A percentile compares a stretch with the other conserved stretches of the same genome.
These are phyloP conservation scores for Anthophora plumipes DNA, from an alignment of 2,888 invertebrate genomes.

Conservation along the genomic window DNA sequence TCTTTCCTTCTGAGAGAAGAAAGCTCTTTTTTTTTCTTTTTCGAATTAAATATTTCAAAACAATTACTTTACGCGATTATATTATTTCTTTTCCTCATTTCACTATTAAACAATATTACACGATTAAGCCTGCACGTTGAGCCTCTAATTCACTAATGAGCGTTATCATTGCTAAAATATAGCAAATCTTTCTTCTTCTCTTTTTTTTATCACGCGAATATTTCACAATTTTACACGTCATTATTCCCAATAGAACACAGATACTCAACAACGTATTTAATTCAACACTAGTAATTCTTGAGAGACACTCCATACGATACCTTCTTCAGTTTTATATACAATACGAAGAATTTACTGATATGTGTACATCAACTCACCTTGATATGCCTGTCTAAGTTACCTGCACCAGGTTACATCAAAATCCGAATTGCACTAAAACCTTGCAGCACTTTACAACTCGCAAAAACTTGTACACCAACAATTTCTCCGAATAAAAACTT, in stretches of 20 bases:
- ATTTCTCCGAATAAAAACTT: constrained; percentile 70
- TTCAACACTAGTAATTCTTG: constrained; percentile 45
- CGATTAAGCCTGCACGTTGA: constrained; percentile 40
- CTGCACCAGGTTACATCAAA: constrained; percentile 74
- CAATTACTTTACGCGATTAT: constrained; percentile 32
- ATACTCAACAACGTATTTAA: constrained; percentile 60
- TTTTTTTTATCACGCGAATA: constrained; percentile 24
- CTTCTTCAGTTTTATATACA: constrained; percentile 55
- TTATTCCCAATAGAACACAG: constrained; percentile 62
- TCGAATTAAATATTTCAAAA: constrained; percentile 46
- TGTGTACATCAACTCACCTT: constrained; percentile 76
- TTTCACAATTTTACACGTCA: constrained; percentile 51
- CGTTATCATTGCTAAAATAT: constrained; percentile 50
- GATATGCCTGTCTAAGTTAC: constrained; percentile 71
- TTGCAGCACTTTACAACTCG: constrained; percentile 78
- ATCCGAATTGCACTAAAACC: constrained; percentile 82
- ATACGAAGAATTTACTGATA: constrained; percentile 67
- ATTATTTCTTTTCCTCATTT: constrained; percentile 24
- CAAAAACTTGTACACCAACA: constrained; percentile 77
- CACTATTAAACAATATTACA: constrained; percentile 31
- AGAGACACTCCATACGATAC: constrained; percentile 42
- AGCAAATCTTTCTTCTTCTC: too few species aligned
- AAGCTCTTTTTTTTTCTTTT: constrained; percentile 46
- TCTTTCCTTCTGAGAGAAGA: constrained; percentile 60
- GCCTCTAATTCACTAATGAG: constrained; percentile 55